phyloP scores from a whole-genome alignment of 2,888 invertebrate genomes.

The Oxycera nigricornis region DNA sequence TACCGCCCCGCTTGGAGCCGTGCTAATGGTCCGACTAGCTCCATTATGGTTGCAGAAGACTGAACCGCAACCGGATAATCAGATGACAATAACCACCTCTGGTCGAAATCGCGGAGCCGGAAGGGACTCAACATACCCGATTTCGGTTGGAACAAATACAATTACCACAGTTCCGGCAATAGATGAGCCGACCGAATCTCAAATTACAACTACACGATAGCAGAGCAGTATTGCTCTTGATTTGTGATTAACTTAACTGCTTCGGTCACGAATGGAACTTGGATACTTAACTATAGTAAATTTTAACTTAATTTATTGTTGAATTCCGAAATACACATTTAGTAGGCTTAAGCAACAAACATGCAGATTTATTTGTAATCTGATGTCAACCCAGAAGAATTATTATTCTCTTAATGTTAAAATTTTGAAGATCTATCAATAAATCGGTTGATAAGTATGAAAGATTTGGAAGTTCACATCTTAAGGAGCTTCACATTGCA shows the following conservation, averaged over 20 bases:
- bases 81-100: conserved; percentile 16
- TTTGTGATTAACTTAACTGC: conserved; percentile 34
- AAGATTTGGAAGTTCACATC: too few relatives aligned
- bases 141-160: neutral
- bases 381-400: neutral
- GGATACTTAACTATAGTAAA: conserved; percentile 34
- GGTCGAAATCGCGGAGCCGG: conserved; percentile 15
- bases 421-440: too few relatives aligned
- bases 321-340: neutral
- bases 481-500: too few relatives aligned
- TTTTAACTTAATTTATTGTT: conserved; percentile 37
- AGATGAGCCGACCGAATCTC: conserved; percentile 30
- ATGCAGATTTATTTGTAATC: neutral
- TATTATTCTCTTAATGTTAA: too few relatives aligned
- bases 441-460: too few relatives aligned
- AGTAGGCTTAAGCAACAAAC: neutral
- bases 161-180: conserved; percentile 13
- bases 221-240: neutral
- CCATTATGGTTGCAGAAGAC: conserved; percentile 57
- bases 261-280: conserved; percentile 15
- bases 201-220: neutral
- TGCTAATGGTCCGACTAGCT: conserved; percentile 61
- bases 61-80: conserved; percentile 46
- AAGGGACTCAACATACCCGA: conserved; percentile 3
- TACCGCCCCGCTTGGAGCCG: conserved; percentile 66